Evolutionary conservation across 1,140 invertebrate species (phyloP).

Genomic region (Amyelois transitella): DNA sequence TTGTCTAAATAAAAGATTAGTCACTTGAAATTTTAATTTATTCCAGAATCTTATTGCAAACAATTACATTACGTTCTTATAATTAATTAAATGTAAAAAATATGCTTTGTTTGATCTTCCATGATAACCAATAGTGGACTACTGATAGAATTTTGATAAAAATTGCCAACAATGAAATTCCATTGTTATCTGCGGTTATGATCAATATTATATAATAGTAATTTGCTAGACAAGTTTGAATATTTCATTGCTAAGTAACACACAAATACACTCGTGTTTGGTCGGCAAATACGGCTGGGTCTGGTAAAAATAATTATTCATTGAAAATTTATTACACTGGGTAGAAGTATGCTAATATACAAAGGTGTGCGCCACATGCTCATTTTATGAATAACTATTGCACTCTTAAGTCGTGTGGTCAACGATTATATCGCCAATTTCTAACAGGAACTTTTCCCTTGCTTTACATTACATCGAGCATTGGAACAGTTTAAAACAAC

Average conservation of each 20-base stretch:
- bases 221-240: too few species aligned
- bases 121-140: constrained; percentile 4
- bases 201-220: too few species aligned
- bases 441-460: too few species aligned
- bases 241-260: too few species aligned
- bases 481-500: too few species aligned
- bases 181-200: background rate
- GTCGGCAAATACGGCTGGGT: background rate
- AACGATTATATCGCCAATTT: too few species aligned
- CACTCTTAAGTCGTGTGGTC: too few species aligned
- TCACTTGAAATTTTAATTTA: constrained; percentile 52
- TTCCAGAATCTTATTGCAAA: constrained; percentile 51
- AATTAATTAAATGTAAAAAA: constrained; percentile 45
- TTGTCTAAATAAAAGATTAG: constrained; percentile 3
- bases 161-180: constrained; percentile 1
- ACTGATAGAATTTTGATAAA: background rate
- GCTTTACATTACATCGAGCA: too few species aligned
- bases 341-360: background rate
- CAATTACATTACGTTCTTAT: constrained; percentile 50
- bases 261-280: background rate
- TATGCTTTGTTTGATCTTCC: constrained; percentile 29
- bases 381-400: background rate
- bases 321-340: too few species aligned
- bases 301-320: too few species aligned
- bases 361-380: background rate